Evolutionary conservation across 2,113 vertebrate genomes (phyloP), one percentile per base, ranked within the genome.

Genomic region (Orthonyx spaldingii): DNA sequence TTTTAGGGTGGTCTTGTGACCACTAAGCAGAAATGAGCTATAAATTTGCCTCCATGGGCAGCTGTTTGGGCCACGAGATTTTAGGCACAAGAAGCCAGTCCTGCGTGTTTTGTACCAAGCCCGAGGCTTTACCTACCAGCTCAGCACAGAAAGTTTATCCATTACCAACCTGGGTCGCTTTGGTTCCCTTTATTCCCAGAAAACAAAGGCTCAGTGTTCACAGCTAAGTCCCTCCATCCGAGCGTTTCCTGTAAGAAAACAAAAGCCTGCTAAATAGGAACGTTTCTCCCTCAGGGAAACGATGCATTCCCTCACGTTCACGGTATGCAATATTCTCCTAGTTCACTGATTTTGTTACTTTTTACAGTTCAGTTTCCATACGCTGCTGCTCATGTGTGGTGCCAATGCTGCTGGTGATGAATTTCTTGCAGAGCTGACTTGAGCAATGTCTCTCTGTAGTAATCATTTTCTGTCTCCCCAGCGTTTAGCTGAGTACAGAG

Each of bases 371-470:
- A 7, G 49, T 95, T 97, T 96, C 95, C 79, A 90, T 93, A 96
- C 35, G n/a, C 92, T 22, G 90, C 96, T 94, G 95, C 96, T 97
- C 81, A 28, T 84, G 72, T 93, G 93, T 69, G 59, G 61, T 95
- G 95, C 91, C 96, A 95, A 10, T 95, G 94, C 90, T 95, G 94
- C 46, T 94, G 96, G 93, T 46, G 84, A 97, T 90, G 96, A 96
- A 94, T 95, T 97, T 95, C 87, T 89, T 84, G 90, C 91, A 61
- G 95, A 92, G 96, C 93, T 96, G 97, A 96, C 97, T 97, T 94
- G 96, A 96, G 92, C 68, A 72, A 68, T 53, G 52, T 91, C 84
- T 96, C 95, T 88, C 95, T 84, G 55, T 96, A 96, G 64, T 60
- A 94, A 95, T 92, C 63, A 89, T 71, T 81, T 97, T 96, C 93